Base-by-base conservation (phyloP, 2,888 invertebrate species). In the Pteria penguin region DNA sequence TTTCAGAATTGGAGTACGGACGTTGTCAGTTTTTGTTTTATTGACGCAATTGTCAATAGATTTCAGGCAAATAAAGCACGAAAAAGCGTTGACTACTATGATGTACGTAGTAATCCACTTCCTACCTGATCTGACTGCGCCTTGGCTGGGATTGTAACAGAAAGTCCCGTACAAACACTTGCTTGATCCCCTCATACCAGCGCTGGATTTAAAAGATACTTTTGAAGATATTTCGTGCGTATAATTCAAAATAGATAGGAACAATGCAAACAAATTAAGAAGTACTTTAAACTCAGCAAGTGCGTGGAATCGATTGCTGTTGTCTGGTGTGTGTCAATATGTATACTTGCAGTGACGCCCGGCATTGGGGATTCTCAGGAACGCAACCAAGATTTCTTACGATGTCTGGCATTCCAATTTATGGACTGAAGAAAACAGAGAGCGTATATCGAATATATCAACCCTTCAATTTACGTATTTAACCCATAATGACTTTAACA, bases 401-500 rank as follows among this genome's bases (percentile, higher is more conserved):
- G 60, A 60, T 14, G 60, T 60, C 27, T 60, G 60, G 60, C 60
- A 60, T 26, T 60, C 27, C 60, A 60, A 26, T 60, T 27, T 26
- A 22, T 22, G 27, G 4, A 60, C 60, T 60, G 60, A 60, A 27
- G 60, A 68, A 68, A 68, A 68, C 68, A 32, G n/a, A 31, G 57
- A 52, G 31, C 31, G 57, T 68, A 31, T 57, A 57, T 68, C 68
- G 31, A 32, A 68, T 68, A 24, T 57, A 68, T 68, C 68, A 68
- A 32, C 55, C 68, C 32, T 27, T 26, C 22, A 70, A 70, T 36
- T 61, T 61, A 61, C 45, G 61, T 29, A 70, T 58, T 61, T 61
- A 61, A 60, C 70, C 61, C 70, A 22, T 61, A 70, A 70, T 70
- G 45, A 70, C 61, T 70, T 70, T 70, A 31, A 52, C 70, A 70